Evolutionary conservation across 1,140 invertebrate genomes (phyloP), one percentile per base, ranked within the genome.

Genomic region (Battus philenor): DNA sequence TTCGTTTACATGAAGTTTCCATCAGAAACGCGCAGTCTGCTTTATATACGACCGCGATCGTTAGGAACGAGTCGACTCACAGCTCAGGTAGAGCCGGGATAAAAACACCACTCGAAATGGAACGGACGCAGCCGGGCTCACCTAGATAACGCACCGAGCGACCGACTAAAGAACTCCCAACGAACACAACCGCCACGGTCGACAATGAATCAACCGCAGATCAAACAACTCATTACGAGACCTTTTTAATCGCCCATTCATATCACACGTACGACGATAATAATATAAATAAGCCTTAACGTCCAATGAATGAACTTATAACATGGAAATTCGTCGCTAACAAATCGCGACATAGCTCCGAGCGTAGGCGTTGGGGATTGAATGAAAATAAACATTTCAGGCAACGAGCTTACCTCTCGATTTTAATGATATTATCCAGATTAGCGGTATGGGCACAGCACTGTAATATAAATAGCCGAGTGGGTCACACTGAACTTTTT

Each of bases 261-360:
- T 67, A 73, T 73, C 62, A 59, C 69, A 72, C 71, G 63, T 60
- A 64, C 58, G 31, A 48, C 60, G 68, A 69, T 73, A 70, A 71
- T 69, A 71, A 70, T 76, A 81, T 68, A 81, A 75, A 81, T 76
- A 74, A 54, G 59, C 54, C 59, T 55, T 58, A 69, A 53, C 65
- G 59, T 66, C 54, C 71, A 56, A 79, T 80, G 75, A 81, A 81
- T 80, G 75, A 74, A 77, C 67, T 71, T 79, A 74, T 75, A 78
- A 72, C 69, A 82, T 82, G 75, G 79, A 81, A 81, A 81, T 84
- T 79, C 68, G 76, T 77, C 69, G 70, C 67, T 79, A 68, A 74
- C 66, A 73, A 81, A 84, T 84, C 77, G 77, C 75, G 72, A 80
- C 73, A 71, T 47, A 62, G 56, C 56, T 48, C 56, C 48, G 67